Percentiles rank a stretch among this genome's conserved stretches.
phyloP scores from a whole-genome alignment of 1,140 invertebrate genomes.

The Bicyclus anynana region DNA sequence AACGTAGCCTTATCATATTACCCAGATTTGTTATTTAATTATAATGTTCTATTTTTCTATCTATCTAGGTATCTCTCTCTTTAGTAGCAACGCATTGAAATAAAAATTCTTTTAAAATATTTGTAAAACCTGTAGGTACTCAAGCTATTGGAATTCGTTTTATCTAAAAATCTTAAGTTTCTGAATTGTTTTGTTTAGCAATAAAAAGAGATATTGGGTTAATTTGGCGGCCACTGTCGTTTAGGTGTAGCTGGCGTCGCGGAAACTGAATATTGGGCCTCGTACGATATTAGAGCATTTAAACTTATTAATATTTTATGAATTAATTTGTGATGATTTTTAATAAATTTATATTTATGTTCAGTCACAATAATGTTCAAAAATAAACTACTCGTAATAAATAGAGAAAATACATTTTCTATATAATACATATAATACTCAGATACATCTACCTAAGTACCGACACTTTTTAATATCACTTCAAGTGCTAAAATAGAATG shows the following conservation, averaged over 20 bases:
- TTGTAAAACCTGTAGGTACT: too few relatives aligned
- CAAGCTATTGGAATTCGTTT: too few relatives aligned
- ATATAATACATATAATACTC: constrained; percentile 22
- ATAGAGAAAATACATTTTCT: too few relatives aligned
- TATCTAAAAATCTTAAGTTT: too few relatives aligned
- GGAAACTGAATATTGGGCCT: constrained; percentile 14
- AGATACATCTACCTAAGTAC: not conserved
- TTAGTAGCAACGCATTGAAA: too few relatives aligned
- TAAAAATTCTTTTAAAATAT: too few relatives aligned
- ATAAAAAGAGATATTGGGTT: constrained; percentile 16
- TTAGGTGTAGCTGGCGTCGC: constrained; percentile 17
- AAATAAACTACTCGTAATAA: too few relatives aligned
- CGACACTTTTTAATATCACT: not conserved
- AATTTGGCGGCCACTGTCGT: constrained; percentile 8
- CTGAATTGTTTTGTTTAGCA: not conserved
- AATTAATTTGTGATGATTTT: not conserved
- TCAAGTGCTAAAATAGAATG: constrained; percentile 8
- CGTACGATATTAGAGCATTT: constrained; percentile 14
- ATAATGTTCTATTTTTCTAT: constrained; percentile 5
- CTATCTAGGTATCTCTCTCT: not conserved
- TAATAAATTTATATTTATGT: constrained; percentile 2
- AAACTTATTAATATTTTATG: constrained; percentile 8
- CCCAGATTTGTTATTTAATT: constrained; percentile 27
- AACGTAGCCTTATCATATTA: constrained; percentile 23
- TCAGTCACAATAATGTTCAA: constrained; percentile 13